phyloP scores from a whole-genome alignment of 64 coral and sea anemone species.

The Hydrozoanthus tunicans region DNA sequence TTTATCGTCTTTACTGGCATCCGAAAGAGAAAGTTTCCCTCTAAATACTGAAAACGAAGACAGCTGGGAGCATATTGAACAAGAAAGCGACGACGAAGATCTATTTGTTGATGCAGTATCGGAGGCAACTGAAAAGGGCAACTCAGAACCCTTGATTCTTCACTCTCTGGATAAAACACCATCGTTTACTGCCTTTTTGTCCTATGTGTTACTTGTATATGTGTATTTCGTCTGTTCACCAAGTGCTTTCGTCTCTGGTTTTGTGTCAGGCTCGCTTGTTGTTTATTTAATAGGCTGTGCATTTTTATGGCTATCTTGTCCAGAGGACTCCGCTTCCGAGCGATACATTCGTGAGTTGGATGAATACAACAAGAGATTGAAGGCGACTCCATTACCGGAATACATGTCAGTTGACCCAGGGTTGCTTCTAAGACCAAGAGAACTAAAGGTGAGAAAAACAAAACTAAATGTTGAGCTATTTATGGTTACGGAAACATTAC shows the following conservation, averaged over 20 bases:
- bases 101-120: slow-evolving; percentile 20
- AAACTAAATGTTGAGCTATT: neutral
- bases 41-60: slow-evolving; percentile 34
- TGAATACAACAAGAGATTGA: slow-evolving; percentile 67
- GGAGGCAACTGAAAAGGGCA: neutral
- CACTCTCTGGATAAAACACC: slow-evolving; percentile 46
- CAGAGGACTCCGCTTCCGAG: slow-evolving; percentile 73
- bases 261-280: slow-evolving; percentile 65
- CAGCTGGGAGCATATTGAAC: slow-evolving; percentile 26
- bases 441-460: slow-evolving; percentile 71
- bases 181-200: slow-evolving; percentile 55
- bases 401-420: slow-evolving; percentile 77
- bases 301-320: slow-evolving; percentile 80
- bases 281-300: slow-evolving; percentile 79
- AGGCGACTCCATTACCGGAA: slow-evolving; percentile 10
- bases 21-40: slow-evolving; percentile 67
- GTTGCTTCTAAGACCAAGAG: slow-evolving; percentile 58
- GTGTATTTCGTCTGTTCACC: slow-evolving; percentile 66
- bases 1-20: slow-evolving; percentile 83
- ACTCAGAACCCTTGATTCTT: neutral
- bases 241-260: slow-evolving; percentile 72
- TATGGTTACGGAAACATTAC: neutral
- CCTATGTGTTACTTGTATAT: slow-evolving; percentile 70
- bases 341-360: slow-evolving; percentile 72
- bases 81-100: slow-evolving; percentile 21